Conservation (phyloP, 2,113 vertebrate species). For the Pyrgilauda ruficollis region DNA sequence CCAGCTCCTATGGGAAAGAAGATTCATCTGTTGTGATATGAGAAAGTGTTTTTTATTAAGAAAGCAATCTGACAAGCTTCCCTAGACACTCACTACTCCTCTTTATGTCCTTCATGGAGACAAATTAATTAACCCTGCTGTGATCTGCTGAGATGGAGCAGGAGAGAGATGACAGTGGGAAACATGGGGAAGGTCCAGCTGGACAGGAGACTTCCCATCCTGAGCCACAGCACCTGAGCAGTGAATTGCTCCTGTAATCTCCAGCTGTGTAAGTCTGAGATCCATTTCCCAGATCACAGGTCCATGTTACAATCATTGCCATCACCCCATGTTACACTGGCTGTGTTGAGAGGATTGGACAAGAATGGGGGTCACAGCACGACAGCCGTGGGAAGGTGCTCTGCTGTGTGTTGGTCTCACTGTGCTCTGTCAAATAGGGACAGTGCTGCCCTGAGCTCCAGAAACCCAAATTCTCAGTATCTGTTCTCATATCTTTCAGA, state of each 20-base stretch:
- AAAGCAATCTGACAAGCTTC: not conserved
- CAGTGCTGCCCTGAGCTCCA: not conserved
- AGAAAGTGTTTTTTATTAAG: not conserved
- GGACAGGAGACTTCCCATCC: not conserved
- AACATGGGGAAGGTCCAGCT: not conserved
- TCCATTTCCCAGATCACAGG: not conserved
- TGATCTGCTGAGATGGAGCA: not conserved
- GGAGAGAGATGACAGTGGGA: not conserved
- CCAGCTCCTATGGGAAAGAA: not conserved
- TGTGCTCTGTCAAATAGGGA: not conserved
- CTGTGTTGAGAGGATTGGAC: not conserved
- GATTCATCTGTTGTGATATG: not conserved
- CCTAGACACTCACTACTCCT: not conserved
- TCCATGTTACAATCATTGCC: not conserved
- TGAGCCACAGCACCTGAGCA: not conserved
- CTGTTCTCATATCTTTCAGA: not conserved
- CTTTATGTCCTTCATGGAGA: not conserved
- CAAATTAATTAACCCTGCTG: not conserved
- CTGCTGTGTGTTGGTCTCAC: accelerated
- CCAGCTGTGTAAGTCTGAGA: not conserved
- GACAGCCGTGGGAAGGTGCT: accelerated
- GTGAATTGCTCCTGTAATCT: not conserved
- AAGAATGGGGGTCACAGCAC: not conserved
- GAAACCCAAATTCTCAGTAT: not conserved
- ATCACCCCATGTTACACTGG: not conserved